Percentiles rank a stretch among this genome's conserved stretches.
These are phyloP conservation scores for Salminus brasiliensis DNA, from an alignment of 2,113 vertebrate genomes.

Conservation along the genomic window DNA sequence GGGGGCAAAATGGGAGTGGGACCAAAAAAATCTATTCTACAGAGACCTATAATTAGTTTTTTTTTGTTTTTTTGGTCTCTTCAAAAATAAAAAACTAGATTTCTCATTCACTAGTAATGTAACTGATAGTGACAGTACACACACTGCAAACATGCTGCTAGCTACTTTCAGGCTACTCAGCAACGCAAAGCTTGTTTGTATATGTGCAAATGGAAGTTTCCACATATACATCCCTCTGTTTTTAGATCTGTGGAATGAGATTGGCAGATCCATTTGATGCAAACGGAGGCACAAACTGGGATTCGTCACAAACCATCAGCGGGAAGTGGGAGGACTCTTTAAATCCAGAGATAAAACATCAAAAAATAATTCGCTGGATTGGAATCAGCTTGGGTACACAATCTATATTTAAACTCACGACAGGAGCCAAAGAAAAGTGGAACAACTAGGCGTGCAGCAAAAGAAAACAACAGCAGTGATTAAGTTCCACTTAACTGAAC, in stretches of 20 bases:
- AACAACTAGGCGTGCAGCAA: not conserved
- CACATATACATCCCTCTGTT: not conserved
- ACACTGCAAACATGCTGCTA: no score
- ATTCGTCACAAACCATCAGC: constrained; percentile 39
- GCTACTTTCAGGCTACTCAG: constrained; percentile 30
- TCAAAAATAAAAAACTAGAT: no score
- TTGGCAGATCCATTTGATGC: constrained; percentile 1
- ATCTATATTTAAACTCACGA: not conserved
- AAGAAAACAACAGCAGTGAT: not conserved
- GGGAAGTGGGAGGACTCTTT: constrained; percentile 32
- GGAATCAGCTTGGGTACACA: constrained; percentile 19
- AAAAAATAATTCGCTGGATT: constrained; percentile 33
- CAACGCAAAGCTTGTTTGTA: not conserved
- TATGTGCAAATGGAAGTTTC: not conserved
- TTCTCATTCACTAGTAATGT: no score
- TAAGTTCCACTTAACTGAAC: not conserved
- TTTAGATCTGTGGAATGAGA: constrained; percentile 12
- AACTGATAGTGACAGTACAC: no score
- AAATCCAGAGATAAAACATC: constrained; percentile 43
- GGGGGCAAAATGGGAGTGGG: no score
- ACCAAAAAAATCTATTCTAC: no score
- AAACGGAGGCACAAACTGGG: not conserved
- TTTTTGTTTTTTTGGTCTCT: no score
- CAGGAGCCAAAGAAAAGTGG: not conserved
- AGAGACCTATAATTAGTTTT: no score